Conservation (phyloP, 2,113 vertebrate genomes). For the Marmota flaviventris region DNA sequence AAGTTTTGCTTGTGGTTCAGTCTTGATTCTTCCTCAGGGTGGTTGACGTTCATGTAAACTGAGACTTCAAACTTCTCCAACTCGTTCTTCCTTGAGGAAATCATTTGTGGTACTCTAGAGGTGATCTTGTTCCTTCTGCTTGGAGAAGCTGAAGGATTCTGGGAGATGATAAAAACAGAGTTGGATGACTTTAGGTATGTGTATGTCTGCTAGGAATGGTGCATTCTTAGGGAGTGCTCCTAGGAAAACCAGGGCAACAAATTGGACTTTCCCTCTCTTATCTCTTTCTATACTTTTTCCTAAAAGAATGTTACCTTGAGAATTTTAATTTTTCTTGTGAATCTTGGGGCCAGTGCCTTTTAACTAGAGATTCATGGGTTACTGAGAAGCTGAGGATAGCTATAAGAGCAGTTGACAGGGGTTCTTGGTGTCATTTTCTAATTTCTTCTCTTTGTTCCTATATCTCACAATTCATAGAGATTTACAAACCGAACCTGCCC, state of each 20-base stretch:
- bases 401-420: not conserved
- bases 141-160: constrained; percentile 19
- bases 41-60: constrained; percentile 26
- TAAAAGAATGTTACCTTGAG: constrained; percentile 7
- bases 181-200: constrained; percentile 19
- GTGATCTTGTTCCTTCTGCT: constrained; percentile 29
- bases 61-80: not conserved
- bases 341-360: not conserved
- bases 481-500: not conserved
- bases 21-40: constrained; percentile 12
- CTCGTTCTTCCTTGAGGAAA: constrained; percentile 43
- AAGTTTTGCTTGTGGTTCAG: constrained; percentile 39
- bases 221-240: constrained; percentile 4
- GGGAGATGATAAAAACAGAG: not conserved
- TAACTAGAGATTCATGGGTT: not conserved
- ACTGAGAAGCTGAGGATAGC: not conserved
- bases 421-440: not conserved
- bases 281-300: not conserved
- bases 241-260: constrained; percentile 23
- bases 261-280: not conserved
- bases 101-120: constrained; percentile 44
- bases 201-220: not conserved
- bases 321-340: constrained; percentile 50
- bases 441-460: not conserved
- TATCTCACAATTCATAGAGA: not conserved